A percentile compares a stretch with the other conserved stretches of the same genome.
Evolutionary conservation across 1,140 invertebrate species (phyloP).

Genomic region (Panagrolaimus sp.): DNA sequence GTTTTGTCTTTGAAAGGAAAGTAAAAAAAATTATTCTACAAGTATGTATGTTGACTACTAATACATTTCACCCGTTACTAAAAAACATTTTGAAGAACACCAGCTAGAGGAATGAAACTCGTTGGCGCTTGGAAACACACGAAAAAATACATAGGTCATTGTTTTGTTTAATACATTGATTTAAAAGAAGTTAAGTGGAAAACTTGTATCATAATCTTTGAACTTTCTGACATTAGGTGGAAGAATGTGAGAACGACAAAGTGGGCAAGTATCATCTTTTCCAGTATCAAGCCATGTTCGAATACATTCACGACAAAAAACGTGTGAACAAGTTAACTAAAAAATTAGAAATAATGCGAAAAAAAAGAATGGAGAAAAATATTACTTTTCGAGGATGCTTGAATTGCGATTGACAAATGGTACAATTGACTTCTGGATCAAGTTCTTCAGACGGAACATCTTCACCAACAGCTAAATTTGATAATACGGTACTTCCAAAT

Average conservation of each 20-base stretch:
- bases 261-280: conserved; percentile 10
- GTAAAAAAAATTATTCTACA: too few relatives aligned
- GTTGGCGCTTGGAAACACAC: too few relatives aligned
- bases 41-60: too few relatives aligned
- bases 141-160: too few relatives aligned
- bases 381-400: background rate
- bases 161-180: too few relatives aligned
- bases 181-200: conserved; percentile 7
- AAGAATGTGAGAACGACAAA: background rate
- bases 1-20: too few relatives aligned
- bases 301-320: background rate
- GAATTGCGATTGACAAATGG: background rate
- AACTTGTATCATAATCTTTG: conserved; percentile 2
- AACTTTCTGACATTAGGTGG: background rate
- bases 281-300: conserved; percentile 6
- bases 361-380: background rate
- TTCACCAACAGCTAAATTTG: background rate
- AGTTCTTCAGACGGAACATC: background rate
- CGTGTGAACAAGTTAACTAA: background rate
- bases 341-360: background rate
- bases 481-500: background rate
- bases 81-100: too few relatives aligned
- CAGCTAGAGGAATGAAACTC: too few relatives aligned
- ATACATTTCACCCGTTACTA: too few relatives aligned
- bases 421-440: background rate